Conservation (phyloP, 2,797 vertebrate genomes). For the Acanthornis magna region DNA sequence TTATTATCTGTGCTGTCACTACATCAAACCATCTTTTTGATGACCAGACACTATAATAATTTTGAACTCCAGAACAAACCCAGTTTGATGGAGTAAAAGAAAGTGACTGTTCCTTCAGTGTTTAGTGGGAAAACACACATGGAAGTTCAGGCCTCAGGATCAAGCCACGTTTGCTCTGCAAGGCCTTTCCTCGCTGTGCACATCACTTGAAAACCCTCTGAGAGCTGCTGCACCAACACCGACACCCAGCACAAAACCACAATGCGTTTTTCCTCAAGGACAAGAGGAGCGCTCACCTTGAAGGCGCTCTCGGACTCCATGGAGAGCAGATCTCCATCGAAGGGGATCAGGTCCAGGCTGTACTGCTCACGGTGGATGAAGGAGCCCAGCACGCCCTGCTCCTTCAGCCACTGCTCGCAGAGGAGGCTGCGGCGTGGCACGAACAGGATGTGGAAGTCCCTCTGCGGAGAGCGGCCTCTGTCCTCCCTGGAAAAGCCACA, state of each 20-base stretch:
- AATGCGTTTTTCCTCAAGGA: fast-evolving
- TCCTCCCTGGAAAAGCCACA: slow-evolving; percentile 80
- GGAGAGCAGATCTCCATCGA: slow-evolving; percentile 94
- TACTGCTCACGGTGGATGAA: slow-evolving; percentile 94
- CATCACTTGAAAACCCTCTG: background rate
- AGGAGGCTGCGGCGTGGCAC: slow-evolving; percentile 93
- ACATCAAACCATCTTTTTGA: background rate
- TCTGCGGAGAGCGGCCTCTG: slow-evolving; percentile 79
- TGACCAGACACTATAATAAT: background rate
- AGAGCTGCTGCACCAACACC: background rate
- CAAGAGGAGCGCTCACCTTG: slow-evolving; percentile 71
- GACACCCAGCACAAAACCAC: background rate
- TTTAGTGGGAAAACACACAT: background rate
- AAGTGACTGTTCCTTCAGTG: background rate
- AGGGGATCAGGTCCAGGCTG: slow-evolving; percentile 94
- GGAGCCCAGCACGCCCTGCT: slow-evolving; percentile 89
- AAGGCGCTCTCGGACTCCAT: slow-evolving; percentile 97
- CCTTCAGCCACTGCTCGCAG: slow-evolving; percentile 94
- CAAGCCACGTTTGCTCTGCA: background rate
- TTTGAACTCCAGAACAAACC: background rate
- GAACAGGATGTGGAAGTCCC: slow-evolving; percentile 96
- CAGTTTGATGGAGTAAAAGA: background rate
- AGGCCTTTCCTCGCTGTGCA: background rate
- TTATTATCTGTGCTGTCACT: background rate
- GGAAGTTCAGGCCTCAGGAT: background rate